These are phyloP conservation scores for Scaptomyza montana DNA, from an alignment of 1,140 invertebrate genomes.

Conservation along the genomic window DNA sequence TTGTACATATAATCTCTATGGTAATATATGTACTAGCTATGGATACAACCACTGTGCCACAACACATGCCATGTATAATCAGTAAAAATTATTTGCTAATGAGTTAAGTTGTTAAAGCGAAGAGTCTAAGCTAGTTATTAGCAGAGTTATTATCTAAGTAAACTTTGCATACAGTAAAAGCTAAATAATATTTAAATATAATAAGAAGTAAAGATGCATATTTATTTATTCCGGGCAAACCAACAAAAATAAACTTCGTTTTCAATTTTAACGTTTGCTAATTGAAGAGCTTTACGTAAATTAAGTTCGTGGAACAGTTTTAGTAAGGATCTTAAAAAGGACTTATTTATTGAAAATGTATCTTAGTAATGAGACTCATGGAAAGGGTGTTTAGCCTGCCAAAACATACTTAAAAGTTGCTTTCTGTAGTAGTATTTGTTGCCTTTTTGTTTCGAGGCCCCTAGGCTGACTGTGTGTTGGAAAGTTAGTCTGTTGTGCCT, in stretches of 20 bases:
- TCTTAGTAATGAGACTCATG: no score
- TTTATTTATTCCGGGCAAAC: no score
- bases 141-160: neutral
- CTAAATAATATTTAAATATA: no score
- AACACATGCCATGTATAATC: constrained; percentile 4
- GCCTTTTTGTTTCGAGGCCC: constrained; percentile 37
- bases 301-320: no score
- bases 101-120: constrained; percentile 1
- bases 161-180: neutral
- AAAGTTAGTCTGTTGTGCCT: constrained; percentile 40
- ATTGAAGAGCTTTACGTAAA: no score
- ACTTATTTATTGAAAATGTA: no score
- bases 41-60: constrained; percentile 21
- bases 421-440: constrained; percentile 35
- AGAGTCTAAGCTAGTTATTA: neutral
- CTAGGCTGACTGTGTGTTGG: constrained; percentile 35
- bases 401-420: constrained; percentile 2
- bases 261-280: no score
- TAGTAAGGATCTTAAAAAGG: no score
- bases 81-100: constrained; percentile 22
- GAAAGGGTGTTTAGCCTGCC: constrained; percentile 49
- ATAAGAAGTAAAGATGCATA: no score
- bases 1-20: constrained; percentile 52
- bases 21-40: constrained; percentile 25
- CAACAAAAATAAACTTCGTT: no score